Conservation (phyloP, 2,113 vertebrate genomes). For the Rostratula benghalensis region DNA sequence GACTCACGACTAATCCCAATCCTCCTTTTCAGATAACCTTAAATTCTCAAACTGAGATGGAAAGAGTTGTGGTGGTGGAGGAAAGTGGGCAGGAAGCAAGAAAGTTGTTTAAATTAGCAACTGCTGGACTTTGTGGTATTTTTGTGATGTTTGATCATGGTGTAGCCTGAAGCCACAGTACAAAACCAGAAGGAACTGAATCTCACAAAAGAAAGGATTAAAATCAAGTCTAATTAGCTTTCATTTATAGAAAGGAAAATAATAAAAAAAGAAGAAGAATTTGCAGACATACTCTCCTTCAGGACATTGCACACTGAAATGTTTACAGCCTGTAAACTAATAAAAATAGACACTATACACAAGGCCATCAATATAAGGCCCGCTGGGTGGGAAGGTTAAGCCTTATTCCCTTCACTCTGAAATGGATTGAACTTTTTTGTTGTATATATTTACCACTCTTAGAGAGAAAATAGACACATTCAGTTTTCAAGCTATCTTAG, state of each 20-base stretch:
- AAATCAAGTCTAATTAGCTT: not conserved
- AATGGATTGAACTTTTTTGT: not conserved
- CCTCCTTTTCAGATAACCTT: not conserved
- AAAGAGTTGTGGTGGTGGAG: not conserved
- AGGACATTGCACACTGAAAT: not conserved
- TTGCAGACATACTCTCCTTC: not conserved
- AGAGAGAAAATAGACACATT: not conserved
- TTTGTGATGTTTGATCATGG: constrained; percentile 1
- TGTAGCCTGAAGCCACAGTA: not conserved
- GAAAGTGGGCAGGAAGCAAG: not conserved
- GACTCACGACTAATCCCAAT: not conserved
- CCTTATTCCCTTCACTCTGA: not conserved
- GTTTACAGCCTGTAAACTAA: not conserved
- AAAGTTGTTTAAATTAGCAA: not conserved
- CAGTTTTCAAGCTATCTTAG: not conserved
- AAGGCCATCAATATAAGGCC: not conserved
- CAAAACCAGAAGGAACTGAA: not conserved
- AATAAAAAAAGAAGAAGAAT: not conserved
- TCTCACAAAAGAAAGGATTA: not conserved
- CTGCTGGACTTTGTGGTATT: not conserved
- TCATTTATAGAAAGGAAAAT: not conserved
- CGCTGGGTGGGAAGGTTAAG: not conserved
- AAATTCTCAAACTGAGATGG: not conserved
- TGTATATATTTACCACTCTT: not conserved
- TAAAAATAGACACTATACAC: not conserved